Base-by-base conservation (phyloP, 2,888 invertebrate species). In the Hanleya hanleyi region DNA sequence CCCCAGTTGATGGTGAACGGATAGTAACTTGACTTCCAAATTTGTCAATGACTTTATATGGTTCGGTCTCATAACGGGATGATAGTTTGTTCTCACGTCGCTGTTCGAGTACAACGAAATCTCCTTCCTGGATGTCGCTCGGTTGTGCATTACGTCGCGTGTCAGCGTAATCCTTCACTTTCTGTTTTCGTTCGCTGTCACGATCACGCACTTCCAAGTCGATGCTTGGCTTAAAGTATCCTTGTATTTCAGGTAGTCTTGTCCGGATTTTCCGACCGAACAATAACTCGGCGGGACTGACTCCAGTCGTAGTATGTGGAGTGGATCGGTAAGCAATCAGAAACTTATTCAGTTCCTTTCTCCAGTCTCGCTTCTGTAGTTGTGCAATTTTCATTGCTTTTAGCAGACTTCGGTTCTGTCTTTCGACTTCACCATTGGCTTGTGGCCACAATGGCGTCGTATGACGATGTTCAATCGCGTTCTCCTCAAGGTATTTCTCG, bases 381-480 rank as follows among this genome's bases (percentile, higher is more conserved):
- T n/a, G n/a, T 2, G 79, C 73, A 33, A 82, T 82, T 29, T 69
- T 32, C 5, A 81, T 67, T 1, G 74, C 32, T 73, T 81, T 82
- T 64, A 78, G 33, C 12, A 79, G 47, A 15, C 77, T 71, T 22
- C 70, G 15, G 69, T 83, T 81, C 35, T 79, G 79, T 26, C 78
- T 36, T 65, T 81, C 76, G 4, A 79, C 76, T 38, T 80, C 77
- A 2, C 80, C 76, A 64, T 79, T 83, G 29, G 78, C 79, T 9
- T 69, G 67, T 15, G 80, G 77, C 36, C 72, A 70, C 29, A 79
- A 67, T 3, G 79, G 78, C 18, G 77, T 77, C 9, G 67, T 74
- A 5, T 18, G 18, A n/a, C 65, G 49, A 35, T 80, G 79, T 38
- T 68, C 22, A 33, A 79, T 76, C 2, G 71, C 74, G 35, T 77